Base-by-base conservation (phyloP, 1,140 invertebrate genomes). In the Meteorus sp. region DNA sequence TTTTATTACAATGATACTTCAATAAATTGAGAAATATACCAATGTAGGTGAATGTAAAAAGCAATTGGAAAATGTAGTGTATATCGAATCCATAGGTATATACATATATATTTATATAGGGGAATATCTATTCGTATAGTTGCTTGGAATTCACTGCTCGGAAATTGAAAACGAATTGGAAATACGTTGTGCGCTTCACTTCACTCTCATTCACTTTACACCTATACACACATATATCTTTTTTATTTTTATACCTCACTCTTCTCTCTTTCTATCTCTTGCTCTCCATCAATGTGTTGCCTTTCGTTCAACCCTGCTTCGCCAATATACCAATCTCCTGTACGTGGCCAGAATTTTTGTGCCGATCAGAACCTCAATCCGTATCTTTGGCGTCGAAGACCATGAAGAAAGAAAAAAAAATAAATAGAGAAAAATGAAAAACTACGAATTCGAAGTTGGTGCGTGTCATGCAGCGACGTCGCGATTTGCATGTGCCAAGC, bases 81-180 rank as follows among this genome's bases (percentile, higher is more conserved):
- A n/a, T n/a, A n/a, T n/a, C n/a, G n/a, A n/a, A n/a, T n/a, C n/a
- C n/a, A n/a, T n/a, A 23, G 29, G 41, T 33, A 56, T 35, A 56
- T 47, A 56, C 33, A n/a, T n/a, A n/a, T n/a, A n/a, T n/a, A n/a
- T n/a, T n/a, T n/a, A n/a, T n/a, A n/a, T n/a, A n/a, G n/a, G n/a
- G 50, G 44, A 56, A 47, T 47, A n/a, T 19, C 31, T 22, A 45
- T 47, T 25, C 41, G 41, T 50, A 33, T 57, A 29, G 44, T 50
- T 39, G 45, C 55, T 57, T 35, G 29, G 50, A 48, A 57, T 57
- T 57, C 44, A 35, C 44, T 15, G 17, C n/a, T 11, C 31, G 55
- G 44, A 57, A 57, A 57, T 57, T 57, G 55, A 35, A 57, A 50
- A 48, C 44, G 55, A 57, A 39, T 57, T 57, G 15, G 55, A 57